Percentiles rank a stretch among this genome's conserved stretches.
Evolutionary conservation across 1,140 invertebrate genomes (phyloP).

Genomic region (Acarapis woodi): DNA sequence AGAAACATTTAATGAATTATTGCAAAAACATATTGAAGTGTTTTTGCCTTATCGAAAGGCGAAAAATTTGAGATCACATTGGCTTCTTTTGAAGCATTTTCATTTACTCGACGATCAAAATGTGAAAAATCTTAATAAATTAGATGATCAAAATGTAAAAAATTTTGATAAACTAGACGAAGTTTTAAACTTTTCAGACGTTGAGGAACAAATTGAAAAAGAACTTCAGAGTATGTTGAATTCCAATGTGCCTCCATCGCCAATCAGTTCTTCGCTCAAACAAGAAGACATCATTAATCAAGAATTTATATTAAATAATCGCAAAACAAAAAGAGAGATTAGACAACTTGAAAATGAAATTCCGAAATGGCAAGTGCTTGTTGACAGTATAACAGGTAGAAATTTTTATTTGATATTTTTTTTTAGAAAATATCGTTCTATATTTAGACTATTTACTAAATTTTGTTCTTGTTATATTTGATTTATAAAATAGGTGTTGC

Average conservation of each 20-base stretch:
- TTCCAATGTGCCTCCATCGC: neutral
- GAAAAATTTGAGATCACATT: slow-evolving; percentile 54
- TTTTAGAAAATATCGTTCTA: neutral
- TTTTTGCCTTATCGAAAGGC: slow-evolving; percentile 64
- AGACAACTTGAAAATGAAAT: slow-evolving; percentile 60
- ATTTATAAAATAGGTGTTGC: too few relatives aligned
- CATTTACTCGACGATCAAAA: slow-evolving; percentile 65
- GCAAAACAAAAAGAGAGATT: slow-evolving; percentile 47
- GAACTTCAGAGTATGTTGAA: slow-evolving; percentile 2
- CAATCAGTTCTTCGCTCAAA: neutral
- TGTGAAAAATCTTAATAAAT: slow-evolving; percentile 19
- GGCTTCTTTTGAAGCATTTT: slow-evolving; percentile 76
- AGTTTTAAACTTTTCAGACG: slow-evolving; percentile 59
- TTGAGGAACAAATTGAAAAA: slow-evolving; percentile 43
- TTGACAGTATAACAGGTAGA: slow-evolving; percentile 61
- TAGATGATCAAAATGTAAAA: slow-evolving; percentile 15
- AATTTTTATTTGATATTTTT: too few relatives aligned
- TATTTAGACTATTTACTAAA: slow-evolving; percentile 26
- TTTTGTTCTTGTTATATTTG: too few relatives aligned
- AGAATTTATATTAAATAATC: slow-evolving; percentile 19
- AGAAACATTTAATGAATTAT: slow-evolving; percentile 57
- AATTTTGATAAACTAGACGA: slow-evolving; percentile 27
- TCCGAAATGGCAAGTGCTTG: slow-evolving; percentile 67
- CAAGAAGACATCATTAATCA: slow-evolving; percentile 10
- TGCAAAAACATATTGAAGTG: slow-evolving; percentile 46